Evolutionary conservation across 2,113 vertebrate species (phyloP), one percentile per base, ranked within the genome.

Genomic region (Phaetusa simplex): DNA sequence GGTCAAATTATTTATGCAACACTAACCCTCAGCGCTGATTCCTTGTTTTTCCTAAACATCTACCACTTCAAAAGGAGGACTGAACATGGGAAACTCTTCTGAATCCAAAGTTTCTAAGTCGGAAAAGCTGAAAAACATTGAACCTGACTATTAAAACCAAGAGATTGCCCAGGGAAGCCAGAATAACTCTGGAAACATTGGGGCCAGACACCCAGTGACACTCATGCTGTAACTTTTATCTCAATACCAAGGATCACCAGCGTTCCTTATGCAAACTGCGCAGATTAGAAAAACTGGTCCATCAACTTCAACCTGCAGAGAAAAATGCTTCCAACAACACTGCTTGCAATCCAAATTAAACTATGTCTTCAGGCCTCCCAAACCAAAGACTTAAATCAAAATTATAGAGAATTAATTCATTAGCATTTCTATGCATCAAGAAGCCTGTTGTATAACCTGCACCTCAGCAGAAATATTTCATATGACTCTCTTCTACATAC

Each of bases 221-320:
- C 1, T 53, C 43, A 23, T 5, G 2, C 49, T 69, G 30, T 11
- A 82, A 53, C 61, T 81, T 73, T 9, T 43, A 42, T 67, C 58
- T 66, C 58, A 38, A 34, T 14, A 38, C 22, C 53, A 67, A 12
- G 14, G 30, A 79, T 61, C 38, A 69, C 10, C 40, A 20, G 11
- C 3, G 8, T 5, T 92, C 78, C 83, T 74, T 29, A 43, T 5
- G 65, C 32, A 84, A 84, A 88, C 30, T 22, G 32, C 4, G 0
- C 45, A 74, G 52, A 61, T 91, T 12, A 87, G 88, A 92, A 95
- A 81, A 95, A 94, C 94, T 72, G 86, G 88, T 82, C 91, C 20
- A 29, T 72, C 92, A 95, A 26, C 88, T 82, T 84, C 80, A 74
- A 27, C 34, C 52, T 49, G 43, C 64, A 83, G 40, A 91, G 62